Evolutionary conservation across 2,113 vertebrate genomes (phyloP), one percentile per base, ranked within the genome.

Genomic region (Semicossyphus pulcher): DNA sequence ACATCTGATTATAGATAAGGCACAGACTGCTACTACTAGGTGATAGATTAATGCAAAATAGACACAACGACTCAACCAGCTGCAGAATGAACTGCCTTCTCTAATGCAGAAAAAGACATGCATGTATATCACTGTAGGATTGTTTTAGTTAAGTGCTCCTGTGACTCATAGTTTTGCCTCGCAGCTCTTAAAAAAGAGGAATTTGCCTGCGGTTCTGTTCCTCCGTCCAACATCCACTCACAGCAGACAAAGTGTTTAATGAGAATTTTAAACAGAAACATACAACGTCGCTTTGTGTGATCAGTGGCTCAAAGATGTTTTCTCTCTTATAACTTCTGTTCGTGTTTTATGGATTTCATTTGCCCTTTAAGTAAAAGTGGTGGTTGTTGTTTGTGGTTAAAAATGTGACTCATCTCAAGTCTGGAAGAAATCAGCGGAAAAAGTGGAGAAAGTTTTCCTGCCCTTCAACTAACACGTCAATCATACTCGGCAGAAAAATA

Each of bases 321-420:
- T 39, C 0, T 25, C 53, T 66, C 32, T 16, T 11, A 18, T 26
- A 8, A 47, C 23, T 74, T 72, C 29, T 51, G 36, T 37, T 48
- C 41, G 44, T 62, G 21, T 51, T 53, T 29, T 32, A 57, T 69
- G 37, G 31, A 25, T 45, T 42, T 74, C 47, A 71, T 52, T 42
- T 48, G 45, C 14, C 31, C 63, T 65, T 15, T 3, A 18, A 45
- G 39, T 53, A 15, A 65, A 78, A 76, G 56, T 29, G 45, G 1
- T n/a, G 18, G 56, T 80, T 42, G 28, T 39, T 42, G 49, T 15
- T 65, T 73, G 39, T 45, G 65, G 63, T 72, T 78, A 18, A 4
- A 58, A 59, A 65, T 36, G 76, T 76, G 71, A 79, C 51, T 88
- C 86, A 85, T 80, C 18, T 57, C 16, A 58, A 42, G 29, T 68